Percentiles rank a stretch among this genome's conserved stretches.
phyloP scores from a whole-genome alignment of 2,113 vertebrate species.

The Corydoras maculifer region DNA sequence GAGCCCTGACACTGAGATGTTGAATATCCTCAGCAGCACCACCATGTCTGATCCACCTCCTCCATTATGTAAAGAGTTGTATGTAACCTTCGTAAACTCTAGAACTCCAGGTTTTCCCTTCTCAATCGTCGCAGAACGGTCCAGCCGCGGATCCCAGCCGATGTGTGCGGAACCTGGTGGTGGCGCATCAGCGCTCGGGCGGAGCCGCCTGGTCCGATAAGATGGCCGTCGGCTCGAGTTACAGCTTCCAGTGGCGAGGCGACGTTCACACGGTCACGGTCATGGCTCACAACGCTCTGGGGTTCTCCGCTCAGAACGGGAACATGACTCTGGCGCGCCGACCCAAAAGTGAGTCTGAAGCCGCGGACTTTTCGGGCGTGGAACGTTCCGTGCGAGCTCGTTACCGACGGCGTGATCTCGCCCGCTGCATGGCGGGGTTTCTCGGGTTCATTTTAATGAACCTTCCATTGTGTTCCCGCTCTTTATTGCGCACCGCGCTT shows the following conservation, averaged over 20 bases:
- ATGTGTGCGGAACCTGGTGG: slow-evolving; percentile 70
- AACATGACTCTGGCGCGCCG: slow-evolving; percentile 74
- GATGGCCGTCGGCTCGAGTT: slow-evolving; percentile 58
- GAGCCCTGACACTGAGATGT: no score
- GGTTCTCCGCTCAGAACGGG: slow-evolving; percentile 72
- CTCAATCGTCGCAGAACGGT: slow-evolving; percentile 62
- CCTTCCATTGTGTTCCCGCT: not conserved
- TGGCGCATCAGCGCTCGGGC: slow-evolving; percentile 56
- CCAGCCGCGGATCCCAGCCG: slow-evolving; percentile 57
- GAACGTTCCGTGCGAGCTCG: not conserved
- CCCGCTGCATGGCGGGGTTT: no score
- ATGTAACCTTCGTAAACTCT: no score
- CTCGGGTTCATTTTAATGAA: not conserved
- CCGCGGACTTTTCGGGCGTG: not conserved
- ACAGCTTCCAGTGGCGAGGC: slow-evolving; percentile 72
- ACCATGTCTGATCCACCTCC: no score
- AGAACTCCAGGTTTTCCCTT: not conserved
- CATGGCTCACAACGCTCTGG: slow-evolving; percentile 75
- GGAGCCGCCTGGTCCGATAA: slow-evolving; percentile 52
- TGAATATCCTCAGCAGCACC: no score
- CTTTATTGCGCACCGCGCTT: no score
- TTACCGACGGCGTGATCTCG: not conserved
- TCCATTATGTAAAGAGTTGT: no score
- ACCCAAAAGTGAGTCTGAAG: slow-evolving; percentile 60
- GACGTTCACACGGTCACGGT: slow-evolving; percentile 69